A percentile compares a stretch with the other conserved stretches of the same genome.
Conservation (phyloP, 2,113 vertebrate species). For the Tympanuchus pallidicinctus region DNA sequence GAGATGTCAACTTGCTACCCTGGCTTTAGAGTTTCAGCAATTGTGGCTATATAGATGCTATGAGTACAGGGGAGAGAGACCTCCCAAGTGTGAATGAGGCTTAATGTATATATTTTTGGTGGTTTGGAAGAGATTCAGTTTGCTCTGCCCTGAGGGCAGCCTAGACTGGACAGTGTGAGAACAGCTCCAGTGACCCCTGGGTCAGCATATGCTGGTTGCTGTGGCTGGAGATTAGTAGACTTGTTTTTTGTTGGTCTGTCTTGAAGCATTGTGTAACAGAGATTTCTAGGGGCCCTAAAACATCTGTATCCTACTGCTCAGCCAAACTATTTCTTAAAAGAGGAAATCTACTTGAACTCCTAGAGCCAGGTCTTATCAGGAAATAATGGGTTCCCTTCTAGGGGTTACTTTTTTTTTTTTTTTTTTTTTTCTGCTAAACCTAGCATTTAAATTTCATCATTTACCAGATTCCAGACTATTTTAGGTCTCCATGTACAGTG, state of each 20-base stretch:
- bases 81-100: background rate
- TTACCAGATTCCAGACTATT: background rate
- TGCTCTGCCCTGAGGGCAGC: background rate
- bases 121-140: background rate
- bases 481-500: background rate
- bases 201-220: accelerated
- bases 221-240: background rate
- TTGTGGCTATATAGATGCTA: background rate
- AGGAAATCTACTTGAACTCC: background rate
- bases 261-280: background rate
- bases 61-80: background rate
- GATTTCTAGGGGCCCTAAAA: background rate
- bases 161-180: background rate
- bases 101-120: background rate
- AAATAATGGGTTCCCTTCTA: background rate
- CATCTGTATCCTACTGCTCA: background rate
- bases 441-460: background rate
- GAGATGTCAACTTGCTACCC: background rate
- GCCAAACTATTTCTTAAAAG: background rate
- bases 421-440: background rate
- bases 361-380: background rate
- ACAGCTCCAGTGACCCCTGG: background rate
- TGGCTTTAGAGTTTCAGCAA: background rate
- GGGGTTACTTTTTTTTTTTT: background rate
- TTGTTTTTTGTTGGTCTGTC: background rate